Percentiles rank a stretch among this genome's conserved stretches.
Conservation (phyloP, 1,140 invertebrate genomes). For the Temnothorax curvispinosus region DNA sequence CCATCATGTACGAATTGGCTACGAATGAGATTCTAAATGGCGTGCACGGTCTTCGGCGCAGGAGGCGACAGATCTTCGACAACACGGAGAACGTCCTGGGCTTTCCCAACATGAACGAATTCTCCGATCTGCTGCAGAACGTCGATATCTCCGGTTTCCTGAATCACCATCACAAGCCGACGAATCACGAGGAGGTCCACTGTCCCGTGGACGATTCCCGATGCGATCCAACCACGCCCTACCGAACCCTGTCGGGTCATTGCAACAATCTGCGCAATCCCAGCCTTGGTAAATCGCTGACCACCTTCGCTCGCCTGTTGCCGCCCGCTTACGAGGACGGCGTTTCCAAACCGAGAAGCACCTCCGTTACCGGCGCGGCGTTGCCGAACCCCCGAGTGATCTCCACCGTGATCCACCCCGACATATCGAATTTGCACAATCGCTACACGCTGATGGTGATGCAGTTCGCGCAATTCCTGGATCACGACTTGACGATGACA, state of each 20-base stretch:
- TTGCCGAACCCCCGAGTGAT: slow-evolving; percentile 93
- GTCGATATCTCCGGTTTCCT: slow-evolving; percentile 90
- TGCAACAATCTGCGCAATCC: slow-evolving; percentile 97
- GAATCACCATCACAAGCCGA: slow-evolving; percentile 80
- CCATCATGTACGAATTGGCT: slow-evolving; percentile 94
- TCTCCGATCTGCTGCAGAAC: slow-evolving; percentile 90
- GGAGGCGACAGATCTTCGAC: slow-evolving; percentile 91
- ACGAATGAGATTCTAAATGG: slow-evolving; percentile 93
- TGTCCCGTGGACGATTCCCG: slow-evolving; percentile 85
- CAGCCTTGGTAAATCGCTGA: slow-evolving; percentile 93
- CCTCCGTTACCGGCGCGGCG: slow-evolving; percentile 90
- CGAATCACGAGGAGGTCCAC: slow-evolving; percentile 88
- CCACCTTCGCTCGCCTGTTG: slow-evolving; percentile 94
- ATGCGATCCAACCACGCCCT: slow-evolving; percentile 93
- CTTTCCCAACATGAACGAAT: slow-evolving; percentile 88
- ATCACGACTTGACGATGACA: slow-evolving; percentile 97
- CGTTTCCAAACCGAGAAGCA: slow-evolving; percentile 91
- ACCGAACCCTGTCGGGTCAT: slow-evolving; percentile 93
- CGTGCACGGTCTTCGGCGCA: slow-evolving; percentile 87
- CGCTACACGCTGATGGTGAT: slow-evolving; percentile 96
- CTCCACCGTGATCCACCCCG: slow-evolving; percentile 94
- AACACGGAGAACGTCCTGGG: slow-evolving; percentile 87
- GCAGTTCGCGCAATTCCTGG: slow-evolving; percentile 97
- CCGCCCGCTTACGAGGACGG: slow-evolving; percentile 96
- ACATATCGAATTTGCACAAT: slow-evolving; percentile 94